Conservation (phyloP, 2,113 vertebrate species). For the Solenodon paradoxus region DNA sequence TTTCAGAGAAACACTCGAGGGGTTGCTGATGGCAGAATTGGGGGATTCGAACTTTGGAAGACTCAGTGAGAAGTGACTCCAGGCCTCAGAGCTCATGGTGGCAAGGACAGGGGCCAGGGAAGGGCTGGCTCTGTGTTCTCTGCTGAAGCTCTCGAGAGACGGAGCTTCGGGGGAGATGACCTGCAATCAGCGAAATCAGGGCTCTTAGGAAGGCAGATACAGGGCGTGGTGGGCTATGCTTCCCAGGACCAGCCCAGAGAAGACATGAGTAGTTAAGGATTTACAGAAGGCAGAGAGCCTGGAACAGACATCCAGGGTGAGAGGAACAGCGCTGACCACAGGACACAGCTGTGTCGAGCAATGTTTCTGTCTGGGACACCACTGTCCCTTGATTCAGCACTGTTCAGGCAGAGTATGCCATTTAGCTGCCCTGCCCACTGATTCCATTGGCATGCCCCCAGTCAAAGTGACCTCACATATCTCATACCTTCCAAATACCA, state of each 20-base stretch:
- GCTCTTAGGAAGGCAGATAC: background rate
- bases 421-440: too few relatives aligned
- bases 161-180: background rate
- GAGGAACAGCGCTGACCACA: rapidly evolving
- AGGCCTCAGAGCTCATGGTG: background rate
- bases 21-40: background rate
- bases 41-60: background rate
- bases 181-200: rapidly evolving
- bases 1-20: background rate
- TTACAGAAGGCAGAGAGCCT: background rate
- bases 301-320: background rate
- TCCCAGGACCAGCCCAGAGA: background rate
- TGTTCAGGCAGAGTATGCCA: background rate
- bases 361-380: rapidly evolving
- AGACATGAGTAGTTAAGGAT: background rate
- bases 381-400: background rate
- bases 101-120: background rate
- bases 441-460: background rate
- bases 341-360: background rate
- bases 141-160: background rate
- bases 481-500: background rate
- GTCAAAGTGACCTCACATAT: background rate
- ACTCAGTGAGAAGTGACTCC: background rate
- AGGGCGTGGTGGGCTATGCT: background rate
- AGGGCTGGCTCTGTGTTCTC: background rate